A percentile compares a stretch with the other conserved stretches of the same genome.
phyloP scores from a whole-genome alignment of 37 sponge, comb jelly and placozoan species.

The Spongilla lacustris region DNA sequence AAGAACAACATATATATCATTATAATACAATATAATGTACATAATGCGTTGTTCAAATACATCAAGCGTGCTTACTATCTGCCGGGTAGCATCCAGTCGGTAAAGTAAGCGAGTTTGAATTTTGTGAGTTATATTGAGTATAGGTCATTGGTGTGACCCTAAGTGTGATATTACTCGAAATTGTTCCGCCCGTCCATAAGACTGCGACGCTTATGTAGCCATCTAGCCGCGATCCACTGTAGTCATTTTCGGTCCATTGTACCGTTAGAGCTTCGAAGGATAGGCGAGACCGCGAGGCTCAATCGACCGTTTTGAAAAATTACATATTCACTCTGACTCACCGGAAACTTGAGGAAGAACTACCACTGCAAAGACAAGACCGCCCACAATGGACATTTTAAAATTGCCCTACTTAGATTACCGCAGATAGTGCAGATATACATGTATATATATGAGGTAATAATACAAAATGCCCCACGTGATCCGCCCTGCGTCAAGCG shows the following conservation, averaged over 20 bases:
- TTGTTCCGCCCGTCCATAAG: not conserved
- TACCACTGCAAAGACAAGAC: not conserved
- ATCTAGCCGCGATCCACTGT: not conserved
- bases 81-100: not conserved
- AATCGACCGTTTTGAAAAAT: not conserved
- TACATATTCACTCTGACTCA: too few relatives aligned
- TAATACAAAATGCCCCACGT: too few relatives aligned
- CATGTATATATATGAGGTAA: too few relatives aligned
- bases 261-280: not conserved
- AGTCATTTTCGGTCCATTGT: not conserved
- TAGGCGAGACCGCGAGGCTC: not conserved
- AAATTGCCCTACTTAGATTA: too few relatives aligned
- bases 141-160: not conserved
- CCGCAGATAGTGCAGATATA: too few relatives aligned
- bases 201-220: not conserved
- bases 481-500: too few relatives aligned
- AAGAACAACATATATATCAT: not conserved
- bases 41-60: not conserved
- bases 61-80: not conserved
- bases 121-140: not conserved
- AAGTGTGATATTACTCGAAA: not conserved
- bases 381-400: not conserved
- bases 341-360: not conserved
- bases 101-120: not conserved
- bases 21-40: not conserved